Evolutionary conservation across 2,888 invertebrate genomes (phyloP).

Genomic region (Tachina lurida): DNA sequence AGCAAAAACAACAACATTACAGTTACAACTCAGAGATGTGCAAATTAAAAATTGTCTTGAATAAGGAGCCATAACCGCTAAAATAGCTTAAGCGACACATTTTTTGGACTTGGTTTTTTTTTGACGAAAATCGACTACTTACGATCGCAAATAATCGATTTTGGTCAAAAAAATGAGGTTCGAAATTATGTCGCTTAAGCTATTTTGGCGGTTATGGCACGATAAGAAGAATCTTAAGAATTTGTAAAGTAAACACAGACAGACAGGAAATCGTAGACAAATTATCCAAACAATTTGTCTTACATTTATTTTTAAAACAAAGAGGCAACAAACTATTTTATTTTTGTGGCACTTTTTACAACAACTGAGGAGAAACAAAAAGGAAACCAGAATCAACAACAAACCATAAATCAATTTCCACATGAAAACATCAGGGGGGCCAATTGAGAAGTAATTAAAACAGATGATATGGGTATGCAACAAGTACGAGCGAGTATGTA

Average conservation of each 20-base stretch:
- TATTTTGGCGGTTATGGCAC: too few species aligned
- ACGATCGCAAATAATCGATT: too few species aligned
- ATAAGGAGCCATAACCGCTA: too few species aligned
- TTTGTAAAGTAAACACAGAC: conserved; percentile 46
- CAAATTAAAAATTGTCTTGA: conserved; percentile 60
- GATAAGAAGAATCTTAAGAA: conserved; percentile 55
- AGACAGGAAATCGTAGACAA: conserved; percentile 67
- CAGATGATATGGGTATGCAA: conserved; percentile 13
- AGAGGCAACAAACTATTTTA: conserved; percentile 45
- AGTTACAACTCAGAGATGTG: conserved; percentile 22
- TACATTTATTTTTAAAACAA: conserved; percentile 63
- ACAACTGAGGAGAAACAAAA: neutral
- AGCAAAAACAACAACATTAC: neutral
- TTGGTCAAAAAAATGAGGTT: too few species aligned
- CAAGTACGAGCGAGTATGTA: conserved; percentile 31
- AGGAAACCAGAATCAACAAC: conserved; percentile 25
- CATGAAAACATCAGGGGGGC: conserved; percentile 55
- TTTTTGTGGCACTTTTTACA: neutral
- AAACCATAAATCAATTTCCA: conserved; percentile 69
- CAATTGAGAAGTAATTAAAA: conserved; percentile 61
- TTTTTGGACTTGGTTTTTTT: too few species aligned
- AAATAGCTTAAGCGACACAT: too few species aligned
- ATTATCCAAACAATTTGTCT: conserved; percentile 71
- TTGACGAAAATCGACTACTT: too few species aligned
- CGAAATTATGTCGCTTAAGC: too few species aligned